Evolutionary conservation across 2,797 vertebrate genomes (phyloP).

Genomic region (Limosa lapponica): DNA sequence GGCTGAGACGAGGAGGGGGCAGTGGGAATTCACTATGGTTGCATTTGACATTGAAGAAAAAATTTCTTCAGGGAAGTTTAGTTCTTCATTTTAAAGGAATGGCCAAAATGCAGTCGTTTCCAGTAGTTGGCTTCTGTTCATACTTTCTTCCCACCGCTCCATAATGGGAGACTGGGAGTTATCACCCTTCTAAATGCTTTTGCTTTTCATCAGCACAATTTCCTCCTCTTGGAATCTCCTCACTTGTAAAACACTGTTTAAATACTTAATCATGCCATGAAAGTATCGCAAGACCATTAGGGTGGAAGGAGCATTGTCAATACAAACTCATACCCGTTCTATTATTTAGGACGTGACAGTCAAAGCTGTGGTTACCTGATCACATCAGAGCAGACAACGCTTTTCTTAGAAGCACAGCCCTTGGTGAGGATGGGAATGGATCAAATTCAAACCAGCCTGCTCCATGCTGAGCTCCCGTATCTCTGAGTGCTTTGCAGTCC

Average conservation of each 20-base stretch:
- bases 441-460: neutral
- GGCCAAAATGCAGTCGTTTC: neutral
- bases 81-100: neutral
- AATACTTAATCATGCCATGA: neutral
- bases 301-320: neutral
- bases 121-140: neutral
- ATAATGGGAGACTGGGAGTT: neutral
- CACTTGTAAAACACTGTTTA: neutral
- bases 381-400: fast-evolving
- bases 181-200: neutral
- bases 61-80: neutral
- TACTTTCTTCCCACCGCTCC: neutral
- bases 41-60: neutral
- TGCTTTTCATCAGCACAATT: neutral
- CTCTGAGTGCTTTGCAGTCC: neutral
- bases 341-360: fast-evolving
- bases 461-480: neutral
- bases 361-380: neutral
- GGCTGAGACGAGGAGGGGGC: neutral
- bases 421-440: neutral
- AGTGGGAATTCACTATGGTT: neutral
- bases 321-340: fast-evolving
- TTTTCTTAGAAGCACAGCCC: neutral
- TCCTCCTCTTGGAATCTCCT: neutral
- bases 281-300: neutral